Conservation (phyloP, 2,888 invertebrate species). For the Apotomis betuletana region DNA sequence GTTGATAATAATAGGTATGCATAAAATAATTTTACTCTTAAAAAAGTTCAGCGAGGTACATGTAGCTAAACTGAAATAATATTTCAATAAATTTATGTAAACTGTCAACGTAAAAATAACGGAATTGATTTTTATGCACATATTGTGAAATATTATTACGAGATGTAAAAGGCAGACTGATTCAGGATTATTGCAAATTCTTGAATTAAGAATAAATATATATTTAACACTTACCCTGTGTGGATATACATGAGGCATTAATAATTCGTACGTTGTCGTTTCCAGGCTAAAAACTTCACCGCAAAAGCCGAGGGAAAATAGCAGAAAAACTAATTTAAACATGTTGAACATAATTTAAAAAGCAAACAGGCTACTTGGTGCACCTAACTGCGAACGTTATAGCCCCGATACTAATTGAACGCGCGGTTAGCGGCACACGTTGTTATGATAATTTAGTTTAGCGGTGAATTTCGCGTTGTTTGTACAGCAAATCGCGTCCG, state of each 20-base stretch:
- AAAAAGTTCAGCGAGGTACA: no score
- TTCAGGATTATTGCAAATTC: not conserved
- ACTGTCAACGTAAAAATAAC: no score
- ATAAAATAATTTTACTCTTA: no score
- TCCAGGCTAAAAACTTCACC: conserved; percentile 57
- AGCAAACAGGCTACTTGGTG: conserved; percentile 10
- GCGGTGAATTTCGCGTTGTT: conserved; percentile 26
- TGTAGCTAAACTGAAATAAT: no score
- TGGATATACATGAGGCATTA: conserved; percentile 93
- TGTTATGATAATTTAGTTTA: conserved; percentile 27
- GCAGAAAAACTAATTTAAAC: conserved; percentile 53
- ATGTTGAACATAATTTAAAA: conserved; percentile 47
- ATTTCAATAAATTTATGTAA: no score
- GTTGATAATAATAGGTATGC: no score
- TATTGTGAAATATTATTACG: conserved; percentile 20
- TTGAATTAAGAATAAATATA: not conserved
- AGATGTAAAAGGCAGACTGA: not conserved
- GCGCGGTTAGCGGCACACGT: conserved; percentile 7
- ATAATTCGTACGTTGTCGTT: conserved; percentile 85
- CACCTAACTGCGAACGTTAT: not conserved
- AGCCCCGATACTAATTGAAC: conserved; percentile 1
- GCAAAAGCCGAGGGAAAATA: conserved; percentile 52
- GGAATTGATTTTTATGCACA: no score
- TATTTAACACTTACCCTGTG: conserved; percentile 85
- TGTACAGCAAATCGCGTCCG: conserved; percentile 19